These are phyloP conservation scores for Myotis yumanensis DNA, from an alignment of 2,113 vertebrate genomes.

Conservation along the genomic window DNA sequence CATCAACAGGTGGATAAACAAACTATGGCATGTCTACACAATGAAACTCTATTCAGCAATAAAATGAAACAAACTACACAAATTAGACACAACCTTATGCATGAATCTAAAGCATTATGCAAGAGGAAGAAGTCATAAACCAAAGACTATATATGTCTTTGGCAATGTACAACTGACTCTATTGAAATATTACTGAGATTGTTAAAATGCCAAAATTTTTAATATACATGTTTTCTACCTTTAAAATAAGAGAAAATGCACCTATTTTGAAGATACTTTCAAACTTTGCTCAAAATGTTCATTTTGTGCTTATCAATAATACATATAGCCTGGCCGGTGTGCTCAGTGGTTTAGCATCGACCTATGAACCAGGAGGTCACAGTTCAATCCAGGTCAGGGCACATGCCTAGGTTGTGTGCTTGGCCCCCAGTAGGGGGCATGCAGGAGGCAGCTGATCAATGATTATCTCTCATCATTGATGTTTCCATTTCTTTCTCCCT, in stretches of 20 bases:
- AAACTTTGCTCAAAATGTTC: neutral
- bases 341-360: too few species aligned
- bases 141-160: neutral
- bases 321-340: neutral
- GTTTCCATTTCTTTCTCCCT: too few species aligned
- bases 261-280: neutral
- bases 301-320: neutral
- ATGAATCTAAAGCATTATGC: neutral
- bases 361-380: too few species aligned
- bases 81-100: neutral
- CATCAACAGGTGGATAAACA: neutral
- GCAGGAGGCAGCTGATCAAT: too few species aligned
- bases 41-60: neutral
- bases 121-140: neutral
- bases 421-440: too few species aligned
- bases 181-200: neutral
- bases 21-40: neutral
- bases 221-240: neutral
- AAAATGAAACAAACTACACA: neutral
- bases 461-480: too few species aligned
- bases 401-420: too few species aligned
- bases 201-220: neutral
- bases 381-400: too few species aligned
- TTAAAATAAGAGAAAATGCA: neutral
- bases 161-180: neutral